These are phyloP conservation scores for Drosophila nigrodunni DNA, from an alignment of 1,140 invertebrate species.

Conservation along the genomic window DNA sequence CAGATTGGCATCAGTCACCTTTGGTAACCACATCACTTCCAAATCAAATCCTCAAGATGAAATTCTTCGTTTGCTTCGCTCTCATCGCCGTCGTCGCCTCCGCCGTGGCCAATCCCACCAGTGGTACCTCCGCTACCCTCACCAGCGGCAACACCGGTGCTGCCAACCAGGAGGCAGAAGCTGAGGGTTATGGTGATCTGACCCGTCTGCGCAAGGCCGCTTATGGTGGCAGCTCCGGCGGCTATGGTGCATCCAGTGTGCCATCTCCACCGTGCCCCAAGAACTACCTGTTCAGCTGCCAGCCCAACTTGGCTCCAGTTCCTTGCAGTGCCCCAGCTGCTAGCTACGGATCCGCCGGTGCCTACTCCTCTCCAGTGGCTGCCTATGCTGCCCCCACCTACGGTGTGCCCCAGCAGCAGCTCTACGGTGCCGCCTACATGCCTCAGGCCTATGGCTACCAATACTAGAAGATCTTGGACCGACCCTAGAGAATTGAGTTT, in stretches of 20 bases:
- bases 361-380: slow-evolving; percentile 71
- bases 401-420: slow-evolving; percentile 63
- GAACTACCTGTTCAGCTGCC: slow-evolving; percentile 81
- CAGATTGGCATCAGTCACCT: slow-evolving; percentile 63
- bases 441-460: slow-evolving; percentile 61
- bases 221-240: slow-evolving; percentile 70
- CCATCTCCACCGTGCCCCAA: slow-evolving; percentile 76
- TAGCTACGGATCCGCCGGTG: slow-evolving; percentile 72
- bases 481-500: slow-evolving; percentile 22
- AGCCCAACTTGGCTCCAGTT: slow-evolving; percentile 75
- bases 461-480: slow-evolving; percentile 43
- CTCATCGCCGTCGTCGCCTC: slow-evolving; percentile 59
- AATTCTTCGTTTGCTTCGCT: slow-evolving; percentile 76
- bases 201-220: slow-evolving; percentile 70
- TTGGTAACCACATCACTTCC: slow-evolving; percentile 52
- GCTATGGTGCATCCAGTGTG: slow-evolving; percentile 68
- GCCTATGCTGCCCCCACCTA: slow-evolving; percentile 60
- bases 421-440: slow-evolving; percentile 52
- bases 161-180: slow-evolving; percentile 47
- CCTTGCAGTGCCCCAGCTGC: slow-evolving; percentile 66
- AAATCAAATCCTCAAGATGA: slow-evolving; percentile 51
- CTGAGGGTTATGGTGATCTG: slow-evolving; percentile 64
- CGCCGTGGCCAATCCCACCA: slow-evolving; percentile 58
- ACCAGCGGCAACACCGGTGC: slow-evolving; percentile 14
- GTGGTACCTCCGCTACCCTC: slow-evolving; percentile 16